Evolutionary conservation across 1,140 invertebrate species (phyloP), one percentile per base, ranked within the genome.

Genomic region (Aradophagus sp.): DNA sequence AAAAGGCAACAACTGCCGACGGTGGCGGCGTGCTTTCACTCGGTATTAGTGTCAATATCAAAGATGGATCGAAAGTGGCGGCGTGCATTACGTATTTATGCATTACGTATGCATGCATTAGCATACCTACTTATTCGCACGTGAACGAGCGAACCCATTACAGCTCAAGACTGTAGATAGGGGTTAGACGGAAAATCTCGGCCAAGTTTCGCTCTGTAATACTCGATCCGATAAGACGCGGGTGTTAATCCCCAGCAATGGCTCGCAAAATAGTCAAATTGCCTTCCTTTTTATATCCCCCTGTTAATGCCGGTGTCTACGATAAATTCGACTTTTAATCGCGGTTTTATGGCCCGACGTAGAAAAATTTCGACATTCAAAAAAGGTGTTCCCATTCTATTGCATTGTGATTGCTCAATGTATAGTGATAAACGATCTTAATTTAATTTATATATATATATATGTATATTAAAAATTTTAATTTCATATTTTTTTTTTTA

Each of bases 91-190:
- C 59, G 55, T 72, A 72, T 53, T 65, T 52, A 66, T 72, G 42
- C 56, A 66, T 62, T 59, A 63, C 47, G 70, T 68, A 73, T 73
- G 58, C 56, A 66, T 72, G 69, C 56, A 72, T 72, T 72, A 72
- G 69, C 69, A 72, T 72, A 72, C 27, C 70, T 63, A 68, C 63
- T 73, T 73, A 68, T 63, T 73, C 53, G 58, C 70, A 68, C 58
- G 70, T 73, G 70, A 73, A 73, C 70, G 45, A 73, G 58, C 38
- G 44, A 63, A 59, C 36, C 58, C 45, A 73, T 73, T 73, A 67
- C 63, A 63, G 35, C 45, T 50, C 55, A 56, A 72, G 69, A 72
- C 52, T 29, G 52, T 48, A 62, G 70, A 67, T 68, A 73, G 48
- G 41, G 44, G 38, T 67, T 66, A 29, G 35, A 29, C 19, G 68